phyloP scores from a whole-genome alignment of 2,888 invertebrate genomes.

The Cataglyphis cursor region DNA sequence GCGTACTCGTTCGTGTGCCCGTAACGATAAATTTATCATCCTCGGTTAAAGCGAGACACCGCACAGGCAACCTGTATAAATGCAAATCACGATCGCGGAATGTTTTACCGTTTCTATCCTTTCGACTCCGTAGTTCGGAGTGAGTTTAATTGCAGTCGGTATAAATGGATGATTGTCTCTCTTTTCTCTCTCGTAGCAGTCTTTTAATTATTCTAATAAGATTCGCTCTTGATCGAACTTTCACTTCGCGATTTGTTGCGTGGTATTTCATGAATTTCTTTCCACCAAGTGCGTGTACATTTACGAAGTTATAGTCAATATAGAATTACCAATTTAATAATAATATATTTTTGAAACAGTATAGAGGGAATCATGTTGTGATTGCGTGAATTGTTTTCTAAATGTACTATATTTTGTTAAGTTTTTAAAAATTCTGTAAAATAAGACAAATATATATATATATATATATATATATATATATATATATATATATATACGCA shows the following conservation, averaged over 20 bases:
- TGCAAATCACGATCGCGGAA: conserved; percentile 61
- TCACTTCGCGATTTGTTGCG: conserved; percentile 25
- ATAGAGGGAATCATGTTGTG: background rate
- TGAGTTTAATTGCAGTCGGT: conserved; percentile 47
- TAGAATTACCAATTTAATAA: background rate
- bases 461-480: no score
- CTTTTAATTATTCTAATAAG: conserved; percentile 50
- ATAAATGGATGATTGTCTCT: conserved; percentile 51
- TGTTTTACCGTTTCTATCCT: conserved; percentile 59
- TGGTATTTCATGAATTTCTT: background rate
- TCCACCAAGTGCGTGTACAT: background rate
- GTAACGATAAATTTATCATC: conserved; percentile 63
- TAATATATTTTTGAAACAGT: background rate
- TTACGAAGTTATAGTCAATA: background rate
- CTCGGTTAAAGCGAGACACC: conserved; percentile 34
- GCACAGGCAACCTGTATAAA: conserved; percentile 59
- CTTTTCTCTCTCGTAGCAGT: background rate
- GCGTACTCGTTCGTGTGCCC: conserved; percentile 43
- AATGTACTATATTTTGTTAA: background rate
- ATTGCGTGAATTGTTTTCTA: background rate
- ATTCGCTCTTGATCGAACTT: conserved; percentile 43
- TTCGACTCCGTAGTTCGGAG: conserved; percentile 32
- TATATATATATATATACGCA: background rate
- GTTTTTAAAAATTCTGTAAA: background rate
- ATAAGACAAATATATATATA: background rate